phyloP scores from a whole-genome alignment of 1,140 invertebrate genomes.

The Drosophila prosaltans region DNA sequence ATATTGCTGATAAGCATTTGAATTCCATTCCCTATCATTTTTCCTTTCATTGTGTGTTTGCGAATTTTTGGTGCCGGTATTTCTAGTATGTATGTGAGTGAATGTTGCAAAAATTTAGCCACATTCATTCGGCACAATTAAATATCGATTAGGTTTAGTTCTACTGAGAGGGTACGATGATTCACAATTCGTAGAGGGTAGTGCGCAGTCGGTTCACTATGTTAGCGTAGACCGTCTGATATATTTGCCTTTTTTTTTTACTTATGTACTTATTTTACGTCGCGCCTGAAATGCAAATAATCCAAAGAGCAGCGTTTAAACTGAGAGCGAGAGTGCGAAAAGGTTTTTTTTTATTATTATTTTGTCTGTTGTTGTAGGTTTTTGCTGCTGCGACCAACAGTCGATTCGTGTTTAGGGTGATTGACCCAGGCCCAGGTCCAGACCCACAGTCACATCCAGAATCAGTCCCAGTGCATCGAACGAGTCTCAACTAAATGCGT shows the following conservation, averaged over 20 bases:
- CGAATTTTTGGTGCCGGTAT: too few species aligned
- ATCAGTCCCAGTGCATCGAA: background rate
- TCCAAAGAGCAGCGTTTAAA: slow-evolving; percentile 10
- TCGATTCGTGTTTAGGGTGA: slow-evolving; percentile 42
- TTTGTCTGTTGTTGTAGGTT: slow-evolving; percentile 46
- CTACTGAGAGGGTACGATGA: background rate
- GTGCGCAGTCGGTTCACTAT: background rate
- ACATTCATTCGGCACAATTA: slow-evolving; percentile 26
- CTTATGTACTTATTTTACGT: slow-evolving; percentile 37
- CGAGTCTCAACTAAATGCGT: background rate
- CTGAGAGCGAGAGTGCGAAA: slow-evolving; percentile 30
- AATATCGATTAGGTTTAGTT: slow-evolving; percentile 18
- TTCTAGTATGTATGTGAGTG: too few species aligned
- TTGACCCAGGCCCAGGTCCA: slow-evolving; percentile 58
- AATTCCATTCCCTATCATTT: too few species aligned
- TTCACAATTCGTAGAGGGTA: background rate
- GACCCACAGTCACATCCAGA: slow-evolving; percentile 10
- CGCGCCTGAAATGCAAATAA: slow-evolving; percentile 66
- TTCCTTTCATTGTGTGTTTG: too few species aligned
- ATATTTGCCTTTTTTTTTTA: slow-evolving; percentile 24
- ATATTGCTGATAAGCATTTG: too few species aligned
- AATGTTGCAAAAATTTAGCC: too few species aligned
- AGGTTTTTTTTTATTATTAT: slow-evolving; percentile 39
- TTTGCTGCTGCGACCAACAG: slow-evolving; percentile 42
- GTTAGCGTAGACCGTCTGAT: background rate